Conservation (phyloP, 2,888 invertebrate species). For the Chydorus sphaericus region DNA sequence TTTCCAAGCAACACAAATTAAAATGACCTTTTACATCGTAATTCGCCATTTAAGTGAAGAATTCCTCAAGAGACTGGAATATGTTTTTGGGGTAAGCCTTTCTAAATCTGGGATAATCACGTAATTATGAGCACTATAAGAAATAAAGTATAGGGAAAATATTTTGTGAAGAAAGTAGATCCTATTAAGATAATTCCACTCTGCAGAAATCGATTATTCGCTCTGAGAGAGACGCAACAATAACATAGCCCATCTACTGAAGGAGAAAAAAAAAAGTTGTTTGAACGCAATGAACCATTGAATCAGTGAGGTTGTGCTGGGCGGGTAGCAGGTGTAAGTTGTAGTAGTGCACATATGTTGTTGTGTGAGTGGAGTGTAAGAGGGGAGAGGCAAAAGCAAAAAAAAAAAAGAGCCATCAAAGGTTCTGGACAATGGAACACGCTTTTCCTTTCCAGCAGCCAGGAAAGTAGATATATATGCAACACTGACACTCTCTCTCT, state of each 20-base stretch:
- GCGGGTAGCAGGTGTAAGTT: conserved; percentile 1
- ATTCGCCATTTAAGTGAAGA: too few species aligned
- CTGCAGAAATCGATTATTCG: not conserved
- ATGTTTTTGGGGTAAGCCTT: too few species aligned
- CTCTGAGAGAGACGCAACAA: not conserved
- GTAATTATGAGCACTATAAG: too few species aligned
- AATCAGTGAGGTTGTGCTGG: not conserved
- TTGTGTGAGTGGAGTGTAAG: not conserved
- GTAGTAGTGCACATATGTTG: not conserved
- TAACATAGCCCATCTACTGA: not conserved
- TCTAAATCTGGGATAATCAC: too few species aligned
- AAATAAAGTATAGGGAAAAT: too few species aligned
- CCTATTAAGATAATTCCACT: not conserved
- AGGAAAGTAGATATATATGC: not conserved
- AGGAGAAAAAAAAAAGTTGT: not conserved
- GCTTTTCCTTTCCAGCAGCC: not conserved
- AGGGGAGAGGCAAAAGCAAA: not conserved
- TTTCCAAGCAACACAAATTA: too few species aligned
- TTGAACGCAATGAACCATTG: conserved; percentile 3
- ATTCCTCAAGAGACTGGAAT: too few species aligned
- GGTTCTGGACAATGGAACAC: not conserved
- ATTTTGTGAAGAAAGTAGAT: too few species aligned
- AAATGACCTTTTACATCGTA: too few species aligned
- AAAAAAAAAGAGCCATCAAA: not conserved
- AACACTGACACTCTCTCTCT: not conserved